Base-by-base conservation (phyloP, 2,113 vertebrate genomes). In the Coryphaenoides rupestris region DNA sequence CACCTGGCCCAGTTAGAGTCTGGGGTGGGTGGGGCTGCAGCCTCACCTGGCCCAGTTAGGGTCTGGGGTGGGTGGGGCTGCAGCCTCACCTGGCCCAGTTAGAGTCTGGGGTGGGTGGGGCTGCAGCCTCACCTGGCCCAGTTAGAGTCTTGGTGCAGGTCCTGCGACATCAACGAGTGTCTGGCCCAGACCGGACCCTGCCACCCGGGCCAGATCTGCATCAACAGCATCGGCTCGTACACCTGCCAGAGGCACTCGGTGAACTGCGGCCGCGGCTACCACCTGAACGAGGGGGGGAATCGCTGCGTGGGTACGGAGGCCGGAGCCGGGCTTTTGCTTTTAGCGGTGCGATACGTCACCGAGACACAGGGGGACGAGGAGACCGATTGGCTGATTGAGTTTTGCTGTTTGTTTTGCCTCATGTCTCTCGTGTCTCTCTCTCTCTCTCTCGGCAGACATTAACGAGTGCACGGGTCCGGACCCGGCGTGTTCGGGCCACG, bases 221-320 rank as follows among this genome's bases (percentile, higher is more conserved):
- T 96, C 65, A 99, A 99, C 86, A 97, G 92, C 0, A 87, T 91
- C 0, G 97, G 97, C 64, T 99, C 97, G 0, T 98, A 89, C 57
- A 87, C 73, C 7, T 99, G 97, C 80, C 95, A 95, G 83, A 88
- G 93, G 33, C 95, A 93, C 21, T 91, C 93, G 7, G 90, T 94
- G 17, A 98, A 89, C 86, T 99, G 97, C 55, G 96, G 96, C 1
- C 89, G 97, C 52, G 97, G 97, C 12, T 99, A 98, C 65, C 95
- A 94, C 14, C 92, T 98, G 53, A 96, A 93, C 0, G 90, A 93
- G n/a, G 94, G 95, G 1, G 94, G 94, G 17, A 94, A 89, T 0
- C 93, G 93, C 75, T 99, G 97, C 0, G 78, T 95, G 4, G 97
- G 96, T 98, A 78, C 33, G n/a, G n/a, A n/a, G 92, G 53, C 9